Evolutionary conservation across 1,140 invertebrate species (phyloP), one percentile per base, ranked within the genome.

Genomic region (Diabrotica virgifera): DNA sequence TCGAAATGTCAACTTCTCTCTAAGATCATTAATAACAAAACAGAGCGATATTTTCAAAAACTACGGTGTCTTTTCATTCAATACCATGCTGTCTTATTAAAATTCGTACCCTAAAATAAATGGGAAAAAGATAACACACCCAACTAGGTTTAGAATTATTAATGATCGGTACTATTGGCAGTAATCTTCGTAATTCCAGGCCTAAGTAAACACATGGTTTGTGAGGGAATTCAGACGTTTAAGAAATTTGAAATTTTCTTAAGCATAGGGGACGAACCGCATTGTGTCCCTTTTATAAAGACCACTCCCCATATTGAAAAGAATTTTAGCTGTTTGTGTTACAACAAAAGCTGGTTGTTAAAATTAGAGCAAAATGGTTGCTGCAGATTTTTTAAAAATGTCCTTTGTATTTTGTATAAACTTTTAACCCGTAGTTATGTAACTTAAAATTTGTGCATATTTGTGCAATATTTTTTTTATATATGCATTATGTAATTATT

Each of bases 11-110:
- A 68, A 64, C 66, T 64, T 64, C 63, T 60, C 57, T 52, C 64
- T 36, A 68, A 61, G 57, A 68, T 67, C 66, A 67, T 68, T 68
- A 68, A 68, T 68, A 64, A 68, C 40, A 36, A 59, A 24, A 40
- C 40, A 36, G 46, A 24, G 37, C 58, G 62, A 68, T 59, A 52
- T 59, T 68, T 68, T 63, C 40, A 46, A 64, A 66, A 68, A 68
- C 61, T 53, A 40, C 37, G 46, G 36, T 40, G 56, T 38, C 35
- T 59, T 59, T n/a, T 13, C 54, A 7, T 51, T 55, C 46, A 35
- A 38, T 59, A 59, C 13, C 57, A 36, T 40, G 51, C 52, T 56
- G 61, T 62, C 61, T 62, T 62, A 62, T 62, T 62, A 62, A 62
- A 54, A 62, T 55, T 46, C 61, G 61, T 54, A 54, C 61, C 52